Conservation (phyloP, 2,888 invertebrate genomes). For the Hirtodrosophila histrioides region DNA sequence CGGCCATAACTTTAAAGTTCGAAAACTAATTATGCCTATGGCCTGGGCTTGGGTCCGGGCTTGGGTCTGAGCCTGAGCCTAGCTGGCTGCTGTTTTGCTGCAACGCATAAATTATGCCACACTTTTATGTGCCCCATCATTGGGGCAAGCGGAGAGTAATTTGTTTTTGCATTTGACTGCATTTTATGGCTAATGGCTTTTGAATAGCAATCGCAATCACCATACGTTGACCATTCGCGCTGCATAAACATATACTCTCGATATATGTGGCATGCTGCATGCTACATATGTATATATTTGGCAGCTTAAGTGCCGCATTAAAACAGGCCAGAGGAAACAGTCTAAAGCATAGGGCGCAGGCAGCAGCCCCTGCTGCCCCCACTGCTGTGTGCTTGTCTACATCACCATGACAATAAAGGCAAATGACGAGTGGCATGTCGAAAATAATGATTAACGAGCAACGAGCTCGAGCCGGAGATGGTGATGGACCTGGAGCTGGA, state of each 20-base stretch:
- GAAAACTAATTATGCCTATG: conserved; percentile 83
- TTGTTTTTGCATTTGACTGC: conserved; percentile 71
- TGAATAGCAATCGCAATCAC: conserved; percentile 60
- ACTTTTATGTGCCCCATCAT: conserved; percentile 36
- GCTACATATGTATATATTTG: conserved; percentile 49
- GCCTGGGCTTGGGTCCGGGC: conserved; percentile 25
- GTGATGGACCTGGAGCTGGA: conserved; percentile 30
- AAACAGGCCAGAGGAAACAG: conserved; percentile 54
- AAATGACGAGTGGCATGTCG: conserved; percentile 79
- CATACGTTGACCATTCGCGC: conserved; percentile 38
- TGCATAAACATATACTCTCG: neutral
- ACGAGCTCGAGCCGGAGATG: conserved; percentile 28
- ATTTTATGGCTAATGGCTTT: conserved; percentile 78
- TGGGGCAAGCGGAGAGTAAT: conserved; percentile 49
- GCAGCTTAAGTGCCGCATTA: conserved; percentile 75
- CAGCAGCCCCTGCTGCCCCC: neutral
- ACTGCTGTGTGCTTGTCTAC: conserved; percentile 34
- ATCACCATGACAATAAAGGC: conserved; percentile 80
- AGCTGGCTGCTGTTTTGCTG: conserved; percentile 52
- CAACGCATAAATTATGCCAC: conserved; percentile 72
- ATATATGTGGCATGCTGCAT: conserved; percentile 11
- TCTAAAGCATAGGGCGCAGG: conserved; percentile 14
- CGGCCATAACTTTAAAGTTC: conserved; percentile 77
- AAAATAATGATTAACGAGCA: conserved; percentile 80
- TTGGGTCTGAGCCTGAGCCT: conserved; percentile 44